phyloP scores from a whole-genome alignment of 1,140 invertebrate genomes.

The Cepaea nemoralis region DNA sequence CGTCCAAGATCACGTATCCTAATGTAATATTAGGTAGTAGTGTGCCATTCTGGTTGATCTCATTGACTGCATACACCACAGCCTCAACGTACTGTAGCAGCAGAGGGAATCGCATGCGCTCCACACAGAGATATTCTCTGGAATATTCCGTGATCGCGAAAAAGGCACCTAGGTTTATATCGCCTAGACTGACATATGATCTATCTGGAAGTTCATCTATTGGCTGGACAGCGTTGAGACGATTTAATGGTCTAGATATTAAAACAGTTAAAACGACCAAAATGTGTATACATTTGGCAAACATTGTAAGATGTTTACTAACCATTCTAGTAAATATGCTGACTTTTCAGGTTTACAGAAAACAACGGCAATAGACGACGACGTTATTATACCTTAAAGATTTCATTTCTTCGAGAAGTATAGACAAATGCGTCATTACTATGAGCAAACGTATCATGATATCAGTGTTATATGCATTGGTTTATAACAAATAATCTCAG shows the following conservation, averaged over 20 bases:
- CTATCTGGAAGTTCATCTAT: constrained; percentile 34
- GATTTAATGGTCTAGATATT: background rate
- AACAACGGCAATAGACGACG: no score
- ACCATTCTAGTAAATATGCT: no score
- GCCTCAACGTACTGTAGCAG: constrained; percentile 76
- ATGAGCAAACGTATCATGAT: no score
- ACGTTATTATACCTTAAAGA: no score
- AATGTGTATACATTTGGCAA: background rate
- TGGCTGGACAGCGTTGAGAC: background rate
- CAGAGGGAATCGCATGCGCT: constrained; percentile 78
- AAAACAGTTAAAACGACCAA: background rate
- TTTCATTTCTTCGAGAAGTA: no score
- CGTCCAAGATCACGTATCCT: constrained; percentile 22
- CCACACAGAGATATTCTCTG: constrained; percentile 73
- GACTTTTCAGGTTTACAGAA: no score
- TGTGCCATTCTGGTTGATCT: background rate
- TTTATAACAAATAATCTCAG: no score
- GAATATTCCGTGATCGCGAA: constrained; percentile 79
- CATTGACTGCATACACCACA: constrained; percentile 4
- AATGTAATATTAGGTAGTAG: constrained; percentile 24
- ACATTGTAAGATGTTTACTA: no score
- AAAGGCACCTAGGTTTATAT: constrained; percentile 81
- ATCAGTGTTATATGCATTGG: no score
- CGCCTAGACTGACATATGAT: constrained; percentile 70
- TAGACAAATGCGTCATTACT: no score